A percentile compares a stretch with the other conserved stretches of the same genome.
phyloP scores from a whole-genome alignment of 2,797 vertebrate species.

The Argya squamiceps region DNA sequence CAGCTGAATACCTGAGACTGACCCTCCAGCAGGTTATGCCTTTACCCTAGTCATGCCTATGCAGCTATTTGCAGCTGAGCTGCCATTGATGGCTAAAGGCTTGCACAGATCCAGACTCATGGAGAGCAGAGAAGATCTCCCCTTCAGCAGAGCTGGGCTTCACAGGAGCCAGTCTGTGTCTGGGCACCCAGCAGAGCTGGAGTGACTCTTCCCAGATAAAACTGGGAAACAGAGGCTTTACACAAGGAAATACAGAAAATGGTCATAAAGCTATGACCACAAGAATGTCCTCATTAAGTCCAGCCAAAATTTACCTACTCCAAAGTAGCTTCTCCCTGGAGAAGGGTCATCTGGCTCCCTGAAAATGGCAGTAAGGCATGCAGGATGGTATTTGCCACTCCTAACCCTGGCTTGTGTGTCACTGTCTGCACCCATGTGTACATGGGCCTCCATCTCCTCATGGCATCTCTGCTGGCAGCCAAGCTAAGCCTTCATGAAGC shows the following conservation, averaged over 20 bases:
- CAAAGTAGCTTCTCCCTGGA: background rate
- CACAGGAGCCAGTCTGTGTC: background rate
- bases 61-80: background rate
- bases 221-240: background rate
- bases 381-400: background rate
- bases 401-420: background rate
- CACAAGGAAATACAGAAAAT: background rate
- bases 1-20: rapidly evolving
- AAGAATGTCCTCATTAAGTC: background rate
- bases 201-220: background rate
- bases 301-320: background rate
- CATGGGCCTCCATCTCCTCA: rapidly evolving
- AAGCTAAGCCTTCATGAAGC: background rate
- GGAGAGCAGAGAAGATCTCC: rapidly evolving
- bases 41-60: background rate
- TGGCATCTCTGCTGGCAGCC: background rate
- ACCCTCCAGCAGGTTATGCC: background rate
- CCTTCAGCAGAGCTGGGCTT: background rate
- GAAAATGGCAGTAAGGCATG: background rate
- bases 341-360: background rate
- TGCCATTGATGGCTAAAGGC: background rate
- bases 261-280: background rate
- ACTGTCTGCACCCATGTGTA: background rate
- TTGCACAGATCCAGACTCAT: background rate
- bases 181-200: no score